Percentiles rank a stretch among this genome's conserved stretches.
These are phyloP conservation scores for Drosophila malerkotliana DNA, from an alignment of 1,140 invertebrate species.

Conservation along the genomic window DNA sequence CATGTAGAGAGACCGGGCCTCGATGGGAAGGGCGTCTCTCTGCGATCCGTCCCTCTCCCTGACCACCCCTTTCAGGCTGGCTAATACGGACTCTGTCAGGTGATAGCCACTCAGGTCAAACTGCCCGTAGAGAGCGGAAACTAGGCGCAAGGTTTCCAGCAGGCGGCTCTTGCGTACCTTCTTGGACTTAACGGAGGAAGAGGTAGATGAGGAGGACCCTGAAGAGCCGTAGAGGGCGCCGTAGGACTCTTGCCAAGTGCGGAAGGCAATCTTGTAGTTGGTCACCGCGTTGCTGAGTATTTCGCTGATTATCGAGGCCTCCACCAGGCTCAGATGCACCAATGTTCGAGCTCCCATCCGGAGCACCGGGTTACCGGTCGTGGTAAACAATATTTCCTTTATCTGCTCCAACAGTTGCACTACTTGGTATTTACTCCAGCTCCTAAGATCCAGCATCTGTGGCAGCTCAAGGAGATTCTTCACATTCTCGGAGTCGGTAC, in stretches of 20 bases:
- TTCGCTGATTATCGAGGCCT: background rate
- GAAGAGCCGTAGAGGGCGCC: background rate
- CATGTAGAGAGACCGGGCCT: constrained; percentile 19
- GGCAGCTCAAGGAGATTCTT: constrained; percentile 51
- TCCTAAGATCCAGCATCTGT: constrained; percentile 1
- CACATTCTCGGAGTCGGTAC: background rate
- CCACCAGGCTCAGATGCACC: constrained; percentile 3
- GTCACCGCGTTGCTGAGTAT: constrained; percentile 36
- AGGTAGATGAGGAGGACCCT: background rate
- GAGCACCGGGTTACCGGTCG: constrained; percentile 9
- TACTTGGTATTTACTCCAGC: background rate
- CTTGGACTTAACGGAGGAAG: background rate
- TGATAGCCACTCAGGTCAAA: constrained; percentile 37
- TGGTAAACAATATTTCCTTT: constrained; percentile 19
- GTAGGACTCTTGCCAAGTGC: constrained; percentile 7
- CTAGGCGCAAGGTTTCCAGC: constrained; percentile 19
- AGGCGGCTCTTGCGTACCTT: background rate
- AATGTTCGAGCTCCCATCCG: constrained; percentile 29
- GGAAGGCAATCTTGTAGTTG: constrained; percentile 29
- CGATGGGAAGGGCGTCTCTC: background rate
- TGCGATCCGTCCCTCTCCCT: background rate
- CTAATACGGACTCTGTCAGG: constrained; percentile 21
- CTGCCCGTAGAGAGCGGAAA: constrained; percentile 26
- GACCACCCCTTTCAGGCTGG: background rate
- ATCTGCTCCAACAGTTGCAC: constrained; percentile 16